Percentiles rank a stretch among this genome's conserved stretches.
Conservation (phyloP, 2,113 vertebrate genomes). For the Peromyscus maniculatus region DNA sequence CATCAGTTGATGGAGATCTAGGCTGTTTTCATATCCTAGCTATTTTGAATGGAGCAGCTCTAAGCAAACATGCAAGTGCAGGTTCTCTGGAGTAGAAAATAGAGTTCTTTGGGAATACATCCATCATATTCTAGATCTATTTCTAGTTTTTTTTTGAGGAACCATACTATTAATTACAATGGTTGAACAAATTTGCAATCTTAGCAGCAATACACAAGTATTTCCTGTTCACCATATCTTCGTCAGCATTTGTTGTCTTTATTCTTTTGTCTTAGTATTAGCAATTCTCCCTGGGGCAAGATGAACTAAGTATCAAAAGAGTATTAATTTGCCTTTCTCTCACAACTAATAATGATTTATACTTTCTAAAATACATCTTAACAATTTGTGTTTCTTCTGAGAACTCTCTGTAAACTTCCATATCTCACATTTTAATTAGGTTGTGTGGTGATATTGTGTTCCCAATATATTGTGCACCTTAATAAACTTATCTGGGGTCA, state of each 20-base stretch:
- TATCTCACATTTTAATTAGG: not conserved
- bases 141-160: not conserved
- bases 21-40: not conserved
- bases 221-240: not conserved
- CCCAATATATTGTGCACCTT: too few species aligned
- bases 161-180: not conserved
- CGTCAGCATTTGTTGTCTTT: not conserved
- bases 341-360: not conserved
- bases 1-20: not conserved
- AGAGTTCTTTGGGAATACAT: not conserved
- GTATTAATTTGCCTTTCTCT: not conserved
- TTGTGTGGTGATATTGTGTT: too few species aligned
- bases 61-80: not conserved
- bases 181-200: too few species aligned
- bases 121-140: not conserved
- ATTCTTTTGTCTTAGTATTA: not conserved
- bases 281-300: not conserved
- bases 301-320: not conserved
- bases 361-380: not conserved
- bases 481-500: too few species aligned
- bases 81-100: not conserved
- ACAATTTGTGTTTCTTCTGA: not conserved
- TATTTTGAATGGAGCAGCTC: not conserved
- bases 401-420: not conserved
- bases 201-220: not conserved